phyloP scores from a whole-genome alignment of 2,888 invertebrate species.

The Nasonovia ribisnigri region DNA sequence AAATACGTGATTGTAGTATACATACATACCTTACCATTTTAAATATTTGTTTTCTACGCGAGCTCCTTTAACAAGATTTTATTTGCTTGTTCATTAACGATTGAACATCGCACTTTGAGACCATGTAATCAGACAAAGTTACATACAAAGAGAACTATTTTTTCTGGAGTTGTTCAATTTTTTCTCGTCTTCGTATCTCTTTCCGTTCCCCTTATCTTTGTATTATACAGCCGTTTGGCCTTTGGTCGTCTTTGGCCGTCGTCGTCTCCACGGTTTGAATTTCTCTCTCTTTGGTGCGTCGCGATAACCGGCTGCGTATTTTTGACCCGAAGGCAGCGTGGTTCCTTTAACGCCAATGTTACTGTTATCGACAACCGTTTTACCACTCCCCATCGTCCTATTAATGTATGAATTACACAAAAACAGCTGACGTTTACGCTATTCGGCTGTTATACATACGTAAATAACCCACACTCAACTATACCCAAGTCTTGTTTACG shows the following conservation, averaged over 20 bases:
- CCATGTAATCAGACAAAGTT: background rate
- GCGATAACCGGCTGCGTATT: background rate
- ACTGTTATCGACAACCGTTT: background rate
- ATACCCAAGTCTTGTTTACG: background rate
- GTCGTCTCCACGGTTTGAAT: background rate
- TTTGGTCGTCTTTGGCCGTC: background rate
- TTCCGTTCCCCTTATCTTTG: background rate
- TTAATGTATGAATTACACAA: background rate
- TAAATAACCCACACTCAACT: background rate
- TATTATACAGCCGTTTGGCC: background rate
- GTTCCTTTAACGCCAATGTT: background rate
- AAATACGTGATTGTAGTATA: background rate
- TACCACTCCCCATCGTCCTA: background rate
- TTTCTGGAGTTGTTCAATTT: background rate
- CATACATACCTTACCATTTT: background rate
- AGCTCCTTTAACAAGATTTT: background rate
- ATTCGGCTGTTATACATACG: background rate
- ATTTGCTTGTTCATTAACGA: background rate
- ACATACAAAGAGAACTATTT: background rate
- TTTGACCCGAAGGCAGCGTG: background rate
- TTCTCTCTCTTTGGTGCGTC: background rate
- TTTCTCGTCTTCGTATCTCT: background rate
- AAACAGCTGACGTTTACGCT: background rate
- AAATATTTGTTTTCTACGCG: constrained; percentile 4
- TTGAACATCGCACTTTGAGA: constrained; percentile 14